Conservation (phyloP, 1,140 invertebrate genomes). For the Drosophila ogumai region DNA sequence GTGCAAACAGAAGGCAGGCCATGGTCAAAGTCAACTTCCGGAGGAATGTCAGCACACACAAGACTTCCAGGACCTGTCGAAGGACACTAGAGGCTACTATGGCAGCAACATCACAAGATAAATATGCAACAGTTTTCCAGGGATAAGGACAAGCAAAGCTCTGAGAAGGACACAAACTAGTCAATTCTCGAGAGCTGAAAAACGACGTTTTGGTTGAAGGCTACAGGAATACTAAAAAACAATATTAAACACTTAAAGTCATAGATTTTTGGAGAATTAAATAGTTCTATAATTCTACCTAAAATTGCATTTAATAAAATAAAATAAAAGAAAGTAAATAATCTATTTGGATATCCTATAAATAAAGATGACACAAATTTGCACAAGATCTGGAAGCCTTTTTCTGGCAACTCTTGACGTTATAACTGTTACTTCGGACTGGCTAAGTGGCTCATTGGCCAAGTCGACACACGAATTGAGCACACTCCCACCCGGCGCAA, state of each 20-base stretch:
- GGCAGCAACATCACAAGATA: slow-evolving; percentile 24
- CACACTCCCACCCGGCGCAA: slow-evolving; percentile 30
- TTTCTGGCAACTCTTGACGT: not conserved
- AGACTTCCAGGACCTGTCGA: slow-evolving; percentile 24
- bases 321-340: not conserved
- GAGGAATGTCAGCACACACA: slow-evolving; percentile 6
- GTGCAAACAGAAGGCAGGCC: slow-evolving; percentile 49
- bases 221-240: not conserved
- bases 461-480: slow-evolving; percentile 28
- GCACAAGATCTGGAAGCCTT: not conserved
- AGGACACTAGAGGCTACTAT: slow-evolving; percentile 6
- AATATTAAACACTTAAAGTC: not conserved
- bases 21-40: slow-evolving; percentile 43
- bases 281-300: not conserved
- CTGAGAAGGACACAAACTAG: not conserved
- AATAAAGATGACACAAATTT: not conserved
- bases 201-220: too few relatives aligned
- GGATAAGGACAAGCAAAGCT: slow-evolving; percentile 13
- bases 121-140: slow-evolving; percentile 45
- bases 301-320: not conserved
- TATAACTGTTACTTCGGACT: not conserved
- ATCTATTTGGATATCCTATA: not conserved
- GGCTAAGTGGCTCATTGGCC: slow-evolving; percentile 37
- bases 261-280: too few relatives aligned
- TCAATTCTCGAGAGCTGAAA: not conserved